Percentiles rank a stretch among this genome's conserved stretches.
These are phyloP conservation scores for Neodiprion pinetum DNA, from an alignment of 1,140 invertebrate species.

Conservation along the genomic window DNA sequence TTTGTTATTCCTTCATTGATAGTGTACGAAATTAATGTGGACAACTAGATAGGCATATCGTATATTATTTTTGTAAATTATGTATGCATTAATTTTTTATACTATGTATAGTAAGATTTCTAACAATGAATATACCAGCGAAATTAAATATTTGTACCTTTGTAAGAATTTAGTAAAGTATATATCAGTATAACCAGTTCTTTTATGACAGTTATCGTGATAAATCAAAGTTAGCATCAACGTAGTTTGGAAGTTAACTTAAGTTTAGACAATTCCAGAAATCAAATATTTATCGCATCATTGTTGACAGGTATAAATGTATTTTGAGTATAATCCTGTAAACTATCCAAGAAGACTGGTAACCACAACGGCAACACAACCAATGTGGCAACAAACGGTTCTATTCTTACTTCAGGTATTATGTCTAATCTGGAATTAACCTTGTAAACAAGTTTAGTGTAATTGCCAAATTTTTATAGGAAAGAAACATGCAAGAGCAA, in stretches of 20 bases:
- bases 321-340: no score
- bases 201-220: conserved; percentile 10
- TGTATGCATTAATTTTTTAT: conserved; percentile 9
- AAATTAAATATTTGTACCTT: conserved; percentile 10
- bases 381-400: no score
- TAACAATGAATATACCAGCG: conserved; percentile 13
- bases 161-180: conserved; percentile 13
- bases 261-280: conserved; percentile 2
- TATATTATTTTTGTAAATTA: conserved; percentile 13
- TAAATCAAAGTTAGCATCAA: background rate
- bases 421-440: no score
- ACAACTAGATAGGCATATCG: background rate
- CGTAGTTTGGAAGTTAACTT: conserved; percentile 4
- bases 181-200: conserved; percentile 11
- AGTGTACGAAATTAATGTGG: background rate
- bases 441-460: no score
- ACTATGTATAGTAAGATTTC: background rate
- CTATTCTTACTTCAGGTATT: no score
- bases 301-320: background rate
- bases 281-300: conserved; percentile 12
- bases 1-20: conserved; percentile 5
- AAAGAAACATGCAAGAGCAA: no score
- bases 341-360: no score
- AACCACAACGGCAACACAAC: no score
- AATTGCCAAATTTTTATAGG: no score